Base-by-base conservation (phyloP, 1,140 invertebrate species). In the Apis laboriosa region DNA sequence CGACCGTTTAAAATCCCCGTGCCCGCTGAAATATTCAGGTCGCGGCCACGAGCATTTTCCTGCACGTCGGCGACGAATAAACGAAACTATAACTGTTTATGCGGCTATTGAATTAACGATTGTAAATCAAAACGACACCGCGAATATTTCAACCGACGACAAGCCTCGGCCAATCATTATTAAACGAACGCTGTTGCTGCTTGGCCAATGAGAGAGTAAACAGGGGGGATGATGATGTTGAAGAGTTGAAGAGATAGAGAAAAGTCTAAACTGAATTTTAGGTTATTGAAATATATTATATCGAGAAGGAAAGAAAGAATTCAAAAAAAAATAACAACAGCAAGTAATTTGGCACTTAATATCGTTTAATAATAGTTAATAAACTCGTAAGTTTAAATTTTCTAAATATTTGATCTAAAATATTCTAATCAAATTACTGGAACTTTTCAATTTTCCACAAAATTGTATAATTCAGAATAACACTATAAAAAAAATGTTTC, bases 81-180 rank as follows among this genome's bases (percentile, higher is more conserved):
- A 64, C 61, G 76, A 67, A 77, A 77, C 28, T 53, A n/a, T 77
- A 68, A 68, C 53, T 68, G 76, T 77, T 67, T 49, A 63, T n/a
- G 43, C 11, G 76, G 49, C 58, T 61, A 72, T 53, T n/a, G 53
- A 76, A 70, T 56, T 73, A 73, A 68, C 24, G 28, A 79, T 78
- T 70, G 55, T 58, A 70, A 78, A 78, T 78, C 64, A 51, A 74
- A 74, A 74, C 72, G 34, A 43, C 56, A 56, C 8, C 56, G 56
- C 34, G 72, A 74, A 74, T 74, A 74, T 74, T 55, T 72, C 70
- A 55, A 72, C n/a, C 19, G 49, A 34, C 19, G 43, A 68, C 19
- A n/a, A 21, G 64, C 9, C 12, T 9, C 19, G 43, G 43, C 19
- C 34, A n/a, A 49, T 9, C 11, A n/a, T 67, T 67, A 43, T 21